These are phyloP conservation scores for Bursaphelenchus okinawaensis DNA, from an alignment of 2,888 invertebrate genomes.

Conservation along the genomic window DNA sequence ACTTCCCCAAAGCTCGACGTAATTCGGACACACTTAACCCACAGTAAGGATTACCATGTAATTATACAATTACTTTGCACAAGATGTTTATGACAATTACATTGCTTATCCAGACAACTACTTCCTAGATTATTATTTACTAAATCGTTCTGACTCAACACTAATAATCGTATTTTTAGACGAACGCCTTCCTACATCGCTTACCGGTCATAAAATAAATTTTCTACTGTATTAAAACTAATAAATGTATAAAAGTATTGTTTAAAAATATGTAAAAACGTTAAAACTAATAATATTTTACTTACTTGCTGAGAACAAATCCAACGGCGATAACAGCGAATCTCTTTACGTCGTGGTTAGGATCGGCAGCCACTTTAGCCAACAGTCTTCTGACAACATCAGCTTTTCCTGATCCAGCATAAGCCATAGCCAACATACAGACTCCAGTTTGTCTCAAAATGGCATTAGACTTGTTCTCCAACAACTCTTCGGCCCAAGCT, in stretches of 20 bases:
- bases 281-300: conserved; percentile 9
- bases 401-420: conserved; percentile 91
- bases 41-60: not conserved
- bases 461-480: conserved; percentile 48
- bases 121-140: too few relatives aligned
- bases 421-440: conserved; percentile 77
- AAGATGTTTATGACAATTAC: too few relatives aligned
- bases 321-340: conserved; percentile 98
- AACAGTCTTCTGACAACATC: conserved; percentile 87
- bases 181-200: not conserved
- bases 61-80: not conserved
- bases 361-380: conserved; percentile 79
- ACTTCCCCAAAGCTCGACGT: not conserved
- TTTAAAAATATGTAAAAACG: too few relatives aligned
- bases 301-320: conserved; percentile 82
- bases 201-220: not conserved
- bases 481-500: conserved; percentile 77
- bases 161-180: not conserved
- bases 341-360: conserved; percentile 94
- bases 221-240: not conserved
- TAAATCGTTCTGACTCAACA: too few relatives aligned
- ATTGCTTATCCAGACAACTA: too few relatives aligned
- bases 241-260: not conserved
- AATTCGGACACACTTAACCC: not conserved
- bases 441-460: conserved; percentile 73